These are phyloP conservation scores for Eubasilissa splendida DNA, from an alignment of 2,888 invertebrate genomes.

Conservation along the genomic window DNA sequence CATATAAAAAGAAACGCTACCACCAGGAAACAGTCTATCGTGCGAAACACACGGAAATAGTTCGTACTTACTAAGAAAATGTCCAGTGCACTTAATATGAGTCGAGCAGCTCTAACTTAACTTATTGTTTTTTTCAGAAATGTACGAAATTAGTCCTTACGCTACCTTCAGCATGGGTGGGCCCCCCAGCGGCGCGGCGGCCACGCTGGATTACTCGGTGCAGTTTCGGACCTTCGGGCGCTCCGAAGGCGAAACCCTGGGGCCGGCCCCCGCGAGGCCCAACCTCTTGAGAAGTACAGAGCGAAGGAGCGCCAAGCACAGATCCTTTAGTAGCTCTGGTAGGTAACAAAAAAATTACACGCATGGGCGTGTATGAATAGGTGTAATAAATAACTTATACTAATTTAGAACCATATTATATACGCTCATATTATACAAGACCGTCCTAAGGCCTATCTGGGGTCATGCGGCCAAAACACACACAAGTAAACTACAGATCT, in stretches of 20 bases:
- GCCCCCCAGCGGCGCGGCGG: constrained; percentile 65
- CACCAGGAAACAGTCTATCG: too few relatives aligned
- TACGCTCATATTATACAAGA: too few relatives aligned
- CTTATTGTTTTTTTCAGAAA: constrained; percentile 69
- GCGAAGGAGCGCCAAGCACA: constrained; percentile 54
- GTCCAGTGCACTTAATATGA: too few relatives aligned
- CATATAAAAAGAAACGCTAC: too few relatives aligned
- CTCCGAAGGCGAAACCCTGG: constrained; percentile 69
- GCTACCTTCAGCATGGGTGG: constrained; percentile 79
- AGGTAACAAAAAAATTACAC: neutral
- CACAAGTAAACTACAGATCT: too few relatives aligned
- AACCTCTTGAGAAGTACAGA: constrained; percentile 54
- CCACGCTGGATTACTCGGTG: constrained; percentile 79
- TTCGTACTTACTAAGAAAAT: too few relatives aligned
- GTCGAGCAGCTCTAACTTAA: too few relatives aligned
- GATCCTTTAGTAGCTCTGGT: constrained; percentile 58
- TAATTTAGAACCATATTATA: neutral
- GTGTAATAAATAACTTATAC: neutral
- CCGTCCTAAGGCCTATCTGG: too few relatives aligned
- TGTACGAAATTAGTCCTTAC: constrained; percentile 88
- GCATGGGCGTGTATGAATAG: neutral
- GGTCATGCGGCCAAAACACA: too few relatives aligned
- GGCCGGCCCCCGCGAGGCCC: constrained; percentile 57
- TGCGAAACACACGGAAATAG: too few relatives aligned
- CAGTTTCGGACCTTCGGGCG: constrained; percentile 84